Evolutionary conservation across 2,113 vertebrate genomes (phyloP), one percentile per base, ranked within the genome.

Genomic region (Xyrauchen texanus): DNA sequence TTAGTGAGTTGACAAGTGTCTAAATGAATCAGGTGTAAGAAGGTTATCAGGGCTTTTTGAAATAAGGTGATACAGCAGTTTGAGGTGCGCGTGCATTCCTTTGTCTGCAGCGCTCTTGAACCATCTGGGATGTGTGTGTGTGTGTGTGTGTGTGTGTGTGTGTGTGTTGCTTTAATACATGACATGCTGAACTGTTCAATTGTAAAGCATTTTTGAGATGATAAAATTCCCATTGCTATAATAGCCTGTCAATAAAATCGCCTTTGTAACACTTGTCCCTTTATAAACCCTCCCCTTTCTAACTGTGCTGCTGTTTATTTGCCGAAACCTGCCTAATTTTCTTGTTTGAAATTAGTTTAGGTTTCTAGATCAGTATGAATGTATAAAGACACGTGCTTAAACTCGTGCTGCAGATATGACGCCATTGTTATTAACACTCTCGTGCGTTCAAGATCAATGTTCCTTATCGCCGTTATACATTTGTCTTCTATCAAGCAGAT

Each of bases 31-130:
- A 73, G 55, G 55, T 57, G n/a, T n/a, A n/a, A n/a, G n/a, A 10
- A 73, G 64, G 61, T 85, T 62, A 63, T 63, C 58, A 74, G 58
- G 84, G 69, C 85, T 78, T 85, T 34, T 79, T 77, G 73, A 57
- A 80, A 85, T 70, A 83, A 78, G 77, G 89, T 92, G 91, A 93
- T 88, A 60, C 91, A 91, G 90, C 92, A 90, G 53, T 91, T 86
- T 87, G 79, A 81, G 69, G 66, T 58, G 70, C 66, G 76, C 58
- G 49, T 70, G 73, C 57, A 72, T 52, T 73, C 55, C 66, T 72
- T 65, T 72, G 57, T 62, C 73, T 76, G 62, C 76, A 58, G 60
- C 51, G 73, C 63, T 58, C 4, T 5, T 6, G 7, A 80, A 74
- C 53, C 16, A 64, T 72, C 47, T 55, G 16, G 21, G 12, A 9